A percentile compares a stretch with the other conserved stretches of the same genome.
Evolutionary conservation across 2,113 vertebrate species (phyloP).

Genomic region (Rhinopomastus cyanomelas): DNA sequence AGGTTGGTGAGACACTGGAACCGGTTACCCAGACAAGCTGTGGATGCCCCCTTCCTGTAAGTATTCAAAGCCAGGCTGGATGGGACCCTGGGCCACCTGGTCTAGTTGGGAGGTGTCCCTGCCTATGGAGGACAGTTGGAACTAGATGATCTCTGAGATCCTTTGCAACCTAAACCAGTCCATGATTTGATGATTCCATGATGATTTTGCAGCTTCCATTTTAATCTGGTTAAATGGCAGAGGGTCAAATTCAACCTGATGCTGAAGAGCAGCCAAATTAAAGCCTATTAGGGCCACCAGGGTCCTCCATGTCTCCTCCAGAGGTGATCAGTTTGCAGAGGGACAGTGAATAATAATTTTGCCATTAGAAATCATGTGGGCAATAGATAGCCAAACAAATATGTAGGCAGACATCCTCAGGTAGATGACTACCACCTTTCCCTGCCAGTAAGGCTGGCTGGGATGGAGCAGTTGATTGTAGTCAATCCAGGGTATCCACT

Average conservation of each 20-base stretch:
- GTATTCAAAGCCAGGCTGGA: too few species aligned
- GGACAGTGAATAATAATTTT: not conserved
- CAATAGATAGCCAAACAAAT: not conserved
- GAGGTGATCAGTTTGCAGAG: not conserved
- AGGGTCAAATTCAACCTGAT: not conserved
- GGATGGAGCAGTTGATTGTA: not conserved
- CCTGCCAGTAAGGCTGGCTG: not conserved
- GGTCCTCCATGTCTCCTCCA: not conserved
- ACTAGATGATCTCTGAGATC: too few species aligned
- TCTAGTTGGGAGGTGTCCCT: too few species aligned
- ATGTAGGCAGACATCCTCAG: not conserved
- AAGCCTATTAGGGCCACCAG: not conserved
- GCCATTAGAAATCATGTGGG: not conserved
- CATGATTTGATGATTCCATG: too few species aligned
- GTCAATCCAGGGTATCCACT: not conserved
- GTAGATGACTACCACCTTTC: not conserved
- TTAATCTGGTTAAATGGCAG: not conserved
- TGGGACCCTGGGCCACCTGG: too few species aligned
- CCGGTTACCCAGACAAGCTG: too few species aligned
- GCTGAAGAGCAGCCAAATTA: not conserved
- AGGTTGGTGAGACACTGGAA: too few species aligned
- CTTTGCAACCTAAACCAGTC: too few species aligned
- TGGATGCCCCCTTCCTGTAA: too few species aligned
- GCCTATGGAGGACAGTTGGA: too few species aligned
- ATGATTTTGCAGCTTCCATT: not conserved